Percentiles rank a stretch among this genome's conserved stretches.
Evolutionary conservation across 1,140 invertebrate genomes (phyloP).

Genomic region (Panagrolaimus sp.): DNA sequence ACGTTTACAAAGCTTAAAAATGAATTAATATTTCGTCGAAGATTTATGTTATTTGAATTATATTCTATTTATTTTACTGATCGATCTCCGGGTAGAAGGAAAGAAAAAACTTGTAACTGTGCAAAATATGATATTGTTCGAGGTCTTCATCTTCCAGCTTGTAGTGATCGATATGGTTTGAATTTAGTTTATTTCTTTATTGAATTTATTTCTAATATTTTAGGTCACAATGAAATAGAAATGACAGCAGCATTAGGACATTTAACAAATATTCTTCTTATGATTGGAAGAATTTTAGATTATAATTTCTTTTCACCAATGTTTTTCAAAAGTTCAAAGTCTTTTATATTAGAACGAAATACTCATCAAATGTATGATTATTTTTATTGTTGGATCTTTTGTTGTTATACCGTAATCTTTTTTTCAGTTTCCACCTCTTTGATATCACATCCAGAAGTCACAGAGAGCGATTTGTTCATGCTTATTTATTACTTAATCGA

Average conservation of each 20-base stretch:
- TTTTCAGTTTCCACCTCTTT: constrained; percentile 22
- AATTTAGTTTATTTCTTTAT: neutral
- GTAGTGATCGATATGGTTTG: constrained; percentile 17
- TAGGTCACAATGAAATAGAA: constrained; percentile 43
- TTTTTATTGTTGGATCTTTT: constrained; percentile 20
- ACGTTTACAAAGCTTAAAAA: constrained; percentile 23
- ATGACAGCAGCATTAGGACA: constrained; percentile 39
- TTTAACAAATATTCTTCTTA: constrained; percentile 37
- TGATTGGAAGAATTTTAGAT: constrained; percentile 29
- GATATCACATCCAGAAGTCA: constrained; percentile 22
- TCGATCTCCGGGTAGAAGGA: constrained; percentile 3
- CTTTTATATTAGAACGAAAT: constrained; percentile 21
- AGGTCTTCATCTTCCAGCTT: constrained; percentile 32
- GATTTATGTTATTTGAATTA: constrained; percentile 34
- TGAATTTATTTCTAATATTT: neutral
- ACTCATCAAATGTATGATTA: constrained; percentile 25
- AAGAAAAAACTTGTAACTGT: constrained; percentile 33
- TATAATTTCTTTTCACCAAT: constrained; percentile 33
- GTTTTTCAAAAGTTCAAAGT: constrained; percentile 32
- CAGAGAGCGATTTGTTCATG: constrained; percentile 24
- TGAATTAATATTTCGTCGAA: constrained; percentile 41
- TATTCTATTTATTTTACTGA: constrained; percentile 29
- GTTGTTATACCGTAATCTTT: constrained; percentile 12
- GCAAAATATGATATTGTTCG: constrained; percentile 30
- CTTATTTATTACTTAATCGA: constrained; percentile 34